Evolutionary conservation across 2,797 vertebrate species (phyloP).

Genomic region (Microcaecilia unicolor): DNA sequence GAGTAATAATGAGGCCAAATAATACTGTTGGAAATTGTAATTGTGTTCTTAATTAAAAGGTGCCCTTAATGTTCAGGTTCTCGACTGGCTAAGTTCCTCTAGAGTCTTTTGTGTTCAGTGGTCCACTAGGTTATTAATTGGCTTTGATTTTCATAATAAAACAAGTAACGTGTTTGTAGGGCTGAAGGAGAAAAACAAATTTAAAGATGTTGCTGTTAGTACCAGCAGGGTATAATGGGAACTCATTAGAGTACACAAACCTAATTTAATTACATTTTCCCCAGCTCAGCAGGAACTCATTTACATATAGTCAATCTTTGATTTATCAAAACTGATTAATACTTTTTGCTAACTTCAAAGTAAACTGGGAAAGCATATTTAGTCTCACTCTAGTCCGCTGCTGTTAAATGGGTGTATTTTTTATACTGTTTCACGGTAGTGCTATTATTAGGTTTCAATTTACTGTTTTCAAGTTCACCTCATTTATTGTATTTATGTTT

Average conservation of each 20-base stretch:
- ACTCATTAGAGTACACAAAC: slow-evolving; percentile 38
- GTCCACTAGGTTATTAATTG: not conserved
- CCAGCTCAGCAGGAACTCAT: slow-evolving; percentile 24
- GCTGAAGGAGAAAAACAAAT: slow-evolving; percentile 20
- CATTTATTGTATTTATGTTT: too few relatives aligned
- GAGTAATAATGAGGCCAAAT: too few relatives aligned
- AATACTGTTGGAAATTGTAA: too few relatives aligned
- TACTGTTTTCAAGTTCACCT: too few relatives aligned
- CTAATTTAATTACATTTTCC: slow-evolving; percentile 42
- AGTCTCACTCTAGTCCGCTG: too few relatives aligned
- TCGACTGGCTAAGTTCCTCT: too few relatives aligned
- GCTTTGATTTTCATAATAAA: slow-evolving; percentile 12
- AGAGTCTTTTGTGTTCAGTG: too few relatives aligned
- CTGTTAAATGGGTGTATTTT: too few relatives aligned
- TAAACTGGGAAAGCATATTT: slow-evolving; percentile 9
- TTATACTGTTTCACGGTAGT: too few relatives aligned
- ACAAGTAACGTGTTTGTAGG: slow-evolving; percentile 10
- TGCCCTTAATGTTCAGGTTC: too few relatives aligned
- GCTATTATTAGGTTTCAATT: too few relatives aligned
- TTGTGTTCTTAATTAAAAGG: too few relatives aligned
- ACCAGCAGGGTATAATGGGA: slow-evolving; percentile 34
- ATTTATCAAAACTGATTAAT: slow-evolving; percentile 8
- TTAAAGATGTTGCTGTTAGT: slow-evolving; percentile 28
- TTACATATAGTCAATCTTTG: slow-evolving; percentile 10
- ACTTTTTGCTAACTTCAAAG: slow-evolving; percentile 14